Base-by-base conservation (phyloP, 1,140 invertebrate species). In the Hyles euphorbiae region DNA sequence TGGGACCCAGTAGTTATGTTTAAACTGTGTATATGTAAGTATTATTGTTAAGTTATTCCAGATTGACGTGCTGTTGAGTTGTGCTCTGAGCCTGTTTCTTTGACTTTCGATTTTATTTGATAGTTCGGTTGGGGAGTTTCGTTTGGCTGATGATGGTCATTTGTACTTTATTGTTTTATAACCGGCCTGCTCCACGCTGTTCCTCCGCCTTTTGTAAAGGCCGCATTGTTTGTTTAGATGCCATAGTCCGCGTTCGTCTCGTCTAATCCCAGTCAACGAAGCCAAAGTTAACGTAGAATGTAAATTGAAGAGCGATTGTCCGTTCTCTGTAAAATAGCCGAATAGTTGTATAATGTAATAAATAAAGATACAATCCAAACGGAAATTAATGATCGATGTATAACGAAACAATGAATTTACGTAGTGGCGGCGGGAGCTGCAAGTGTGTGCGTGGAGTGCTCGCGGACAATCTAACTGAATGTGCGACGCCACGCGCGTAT, bases 1-100 rank as follows among this genome's bases (percentile, higher is more conserved):
- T 67, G 83, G 86, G 86, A 88, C 82, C 83, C 83, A 83, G 74
- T 85, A 86, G 81, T 66, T 84, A 81, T 74, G 80, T 66, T 73
- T 64, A 70, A 70, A 72, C 72, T 61, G 57, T 78, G 71, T 84
- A 82, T 83, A 73, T 80, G 70, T 85, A 83, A 83, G 81, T 86
- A 79, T 81, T 84, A 82, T 64, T 78, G 60, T 74, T 83, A 84
- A 82, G 76, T 86, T 85, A 82, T 81, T 87, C 80, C 82, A 81
- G 67, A 77, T 76, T 77, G 72, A 80, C 71, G 63, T 76, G 77
- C 72, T 80, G 76, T 75, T 68, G 67, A 69, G 68, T 75, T 74
- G 66, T 76, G 61, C 63, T 68, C 58, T 52, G 66, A 46, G 44
- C 60, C 67, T 60, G 57, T 63, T 60, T 32, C 56, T 43, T 54